phyloP scores from a whole-genome alignment of 2,113 vertebrate genomes.

The Zeus faber region DNA sequence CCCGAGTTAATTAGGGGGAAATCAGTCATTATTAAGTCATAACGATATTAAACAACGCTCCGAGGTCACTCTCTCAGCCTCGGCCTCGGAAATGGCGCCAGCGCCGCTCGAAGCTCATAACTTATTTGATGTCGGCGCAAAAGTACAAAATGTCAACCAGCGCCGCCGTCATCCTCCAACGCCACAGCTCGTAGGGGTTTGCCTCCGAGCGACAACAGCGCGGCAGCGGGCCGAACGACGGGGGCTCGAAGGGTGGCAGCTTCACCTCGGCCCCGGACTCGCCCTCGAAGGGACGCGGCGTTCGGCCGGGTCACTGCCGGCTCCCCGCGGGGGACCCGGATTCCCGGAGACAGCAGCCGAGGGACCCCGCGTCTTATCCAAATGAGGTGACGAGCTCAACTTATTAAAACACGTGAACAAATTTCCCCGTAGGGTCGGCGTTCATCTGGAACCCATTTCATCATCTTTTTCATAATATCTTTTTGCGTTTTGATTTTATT shows the following conservation, averaged over 20 bases:
- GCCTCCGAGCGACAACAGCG: no score
- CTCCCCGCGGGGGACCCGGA: conserved; percentile 19
- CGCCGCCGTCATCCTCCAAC: conserved; percentile 5
- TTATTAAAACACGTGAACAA: conserved; percentile 59
- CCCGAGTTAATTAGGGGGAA: no score
- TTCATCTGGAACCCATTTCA: conserved; percentile 68
- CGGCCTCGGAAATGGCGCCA: no score
- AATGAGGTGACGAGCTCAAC: conserved; percentile 49
- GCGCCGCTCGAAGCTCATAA: no score
- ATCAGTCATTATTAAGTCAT: no score
- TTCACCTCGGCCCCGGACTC: no score
- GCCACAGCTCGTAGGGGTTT: conserved; percentile 16
- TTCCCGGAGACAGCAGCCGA: conserved; percentile 43
- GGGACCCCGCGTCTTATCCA: conserved; percentile 45
- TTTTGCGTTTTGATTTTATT: conserved; percentile 45
- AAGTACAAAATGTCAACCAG: conserved; percentile 6
- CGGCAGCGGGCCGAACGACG: no score
- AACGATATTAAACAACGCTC: no score
- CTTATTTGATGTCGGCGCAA: no score
- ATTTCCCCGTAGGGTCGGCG: conserved; percentile 29
- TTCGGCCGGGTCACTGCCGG: conserved; percentile 34
- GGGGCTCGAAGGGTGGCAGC: no score
- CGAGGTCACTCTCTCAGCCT: no score
- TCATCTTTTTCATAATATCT: conserved; percentile 48
- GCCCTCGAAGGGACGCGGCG: no score